Evolutionary conservation across 1,140 invertebrate genomes (phyloP).

Genomic region (Papilio xuthus): DNA sequence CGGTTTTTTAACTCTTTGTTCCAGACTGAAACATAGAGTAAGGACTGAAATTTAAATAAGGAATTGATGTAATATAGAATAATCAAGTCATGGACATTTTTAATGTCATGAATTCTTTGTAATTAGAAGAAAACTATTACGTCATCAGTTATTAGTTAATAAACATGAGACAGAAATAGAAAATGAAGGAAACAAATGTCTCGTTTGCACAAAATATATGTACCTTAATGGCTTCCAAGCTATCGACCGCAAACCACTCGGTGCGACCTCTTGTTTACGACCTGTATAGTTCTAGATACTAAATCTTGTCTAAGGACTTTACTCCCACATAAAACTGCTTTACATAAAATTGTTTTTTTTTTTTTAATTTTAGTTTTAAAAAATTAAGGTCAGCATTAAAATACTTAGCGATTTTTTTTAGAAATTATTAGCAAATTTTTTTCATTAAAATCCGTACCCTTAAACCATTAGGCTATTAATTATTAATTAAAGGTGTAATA

Average conservation of each 20-base stretch:
- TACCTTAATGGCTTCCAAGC: background rate
- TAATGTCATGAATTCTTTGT: too few relatives aligned
- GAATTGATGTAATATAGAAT: too few relatives aligned
- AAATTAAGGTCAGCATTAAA: background rate
- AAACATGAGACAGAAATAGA: background rate
- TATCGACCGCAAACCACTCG: constrained; percentile 3
- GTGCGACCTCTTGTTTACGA: constrained; percentile 11
- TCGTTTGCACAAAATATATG: constrained; percentile 2
- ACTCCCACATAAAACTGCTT: background rate
- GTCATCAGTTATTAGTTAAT: too few relatives aligned
- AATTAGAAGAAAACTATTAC: too few relatives aligned
- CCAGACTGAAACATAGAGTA: too few relatives aligned
- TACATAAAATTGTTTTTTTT: background rate
- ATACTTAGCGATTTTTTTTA: background rate
- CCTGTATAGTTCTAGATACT: constrained; percentile 2
- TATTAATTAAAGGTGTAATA: too few relatives aligned
- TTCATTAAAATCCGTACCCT: too few relatives aligned
- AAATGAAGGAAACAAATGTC: background rate
- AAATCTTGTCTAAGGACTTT: constrained; percentile 2
- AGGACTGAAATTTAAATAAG: too few relatives aligned
- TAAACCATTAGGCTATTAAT: background rate
- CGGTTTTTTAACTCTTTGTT: too few relatives aligned
- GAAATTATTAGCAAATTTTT: too few relatives aligned
- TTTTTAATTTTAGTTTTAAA: background rate
- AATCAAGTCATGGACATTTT: too few relatives aligned